Evolutionary conservation across 2,888 invertebrate species (phyloP).

Genomic region (Ichneumoninae sp.): DNA sequence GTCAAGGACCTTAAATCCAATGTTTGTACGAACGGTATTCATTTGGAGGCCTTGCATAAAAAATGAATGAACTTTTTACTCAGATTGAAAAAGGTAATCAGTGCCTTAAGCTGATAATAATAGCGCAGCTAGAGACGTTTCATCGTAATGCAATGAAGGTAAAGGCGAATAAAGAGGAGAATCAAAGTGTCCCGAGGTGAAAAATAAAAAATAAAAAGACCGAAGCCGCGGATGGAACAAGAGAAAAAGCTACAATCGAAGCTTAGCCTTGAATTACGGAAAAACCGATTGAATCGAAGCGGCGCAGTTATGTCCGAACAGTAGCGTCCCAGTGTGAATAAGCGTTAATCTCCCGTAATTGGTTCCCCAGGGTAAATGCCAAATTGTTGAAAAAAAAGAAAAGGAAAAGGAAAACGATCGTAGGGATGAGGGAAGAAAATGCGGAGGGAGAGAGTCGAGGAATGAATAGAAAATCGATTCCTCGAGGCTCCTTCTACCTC

Average conservation of each 20-base stretch:
- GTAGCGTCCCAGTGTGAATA: conserved; percentile 66
- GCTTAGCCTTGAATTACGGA: conserved; percentile 66
- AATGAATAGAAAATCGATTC: conserved; percentile 68
- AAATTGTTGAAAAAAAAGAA: conserved; percentile 59
- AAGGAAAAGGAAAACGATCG: conserved; percentile 55
- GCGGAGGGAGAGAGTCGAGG: conserved; percentile 47
- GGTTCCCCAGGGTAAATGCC: conserved; percentile 68
- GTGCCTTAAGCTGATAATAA: conserved; percentile 3
- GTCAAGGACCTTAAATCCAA: not conserved
- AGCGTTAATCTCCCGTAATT: conserved; percentile 68
- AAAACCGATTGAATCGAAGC: conserved; percentile 67
- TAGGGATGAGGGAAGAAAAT: conserved; percentile 45
- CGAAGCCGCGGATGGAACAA: conserved; percentile 38
- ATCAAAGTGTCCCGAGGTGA: conserved; percentile 9
- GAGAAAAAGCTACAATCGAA: conserved; percentile 50
- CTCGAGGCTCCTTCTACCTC: conserved; percentile 60
- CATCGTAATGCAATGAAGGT: conserved; percentile 5
- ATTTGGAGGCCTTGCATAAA: not conserved
- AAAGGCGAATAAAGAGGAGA: conserved; percentile 15
- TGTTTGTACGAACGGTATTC: not conserved
- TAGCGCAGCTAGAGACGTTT: conserved; percentile 22
- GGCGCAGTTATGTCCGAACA: conserved; percentile 64
- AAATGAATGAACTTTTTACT: not conserved
- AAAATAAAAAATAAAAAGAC: not conserved
- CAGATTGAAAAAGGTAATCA: not conserved